Evolutionary conservation across 2,113 vertebrate genomes (phyloP), one percentile per base, ranked within the genome.

Genomic region (Murina feae): DNA sequence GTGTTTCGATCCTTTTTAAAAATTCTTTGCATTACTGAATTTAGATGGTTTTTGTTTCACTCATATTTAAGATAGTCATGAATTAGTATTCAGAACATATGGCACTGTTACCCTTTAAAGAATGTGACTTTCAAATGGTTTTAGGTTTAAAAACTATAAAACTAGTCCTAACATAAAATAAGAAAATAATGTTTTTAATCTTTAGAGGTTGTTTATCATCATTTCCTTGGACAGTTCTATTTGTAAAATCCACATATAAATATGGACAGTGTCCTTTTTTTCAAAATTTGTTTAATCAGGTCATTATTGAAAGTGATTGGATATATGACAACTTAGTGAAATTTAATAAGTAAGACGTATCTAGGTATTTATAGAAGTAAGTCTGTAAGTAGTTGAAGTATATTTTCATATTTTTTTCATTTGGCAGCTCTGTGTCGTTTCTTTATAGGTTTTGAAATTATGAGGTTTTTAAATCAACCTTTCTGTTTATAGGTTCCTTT

Each of bases 201-300:
- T 95, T 97, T 98, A 96, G 94, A 97, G 71, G 89, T 98, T 98
- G 98, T 98, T 98, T 98, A 98, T 98, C 97, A 96, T 98, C 97
- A 98, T 99, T 98, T 99, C 98, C 98, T 98, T 98, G 98, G 97
- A 98, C 97, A 97, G 95, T 97, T 98, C 98, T 98, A 97, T 98
- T 98, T 98, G 97, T 97, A 96, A 98, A 98, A 93, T 97, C 96
- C 97, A 98, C 93, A 95, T 96, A 76, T 91, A 86, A 95, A 97
- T 97, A 96, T 96, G 94, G 93, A 97, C 95, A 96, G 97, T 98
- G 98, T 88, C 96, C 65, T 93, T 98, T 98, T 98, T 98, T 98
- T 98, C 98, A 98, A 98, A 97, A 98, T 98, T 97, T 98, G 89
- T 98, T 98, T 98, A 95, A 97, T 98, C 98, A 98, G 98, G 97